Evolutionary conservation across 2,888 invertebrate species (phyloP).

Genomic region (Altica lythri): DNA sequence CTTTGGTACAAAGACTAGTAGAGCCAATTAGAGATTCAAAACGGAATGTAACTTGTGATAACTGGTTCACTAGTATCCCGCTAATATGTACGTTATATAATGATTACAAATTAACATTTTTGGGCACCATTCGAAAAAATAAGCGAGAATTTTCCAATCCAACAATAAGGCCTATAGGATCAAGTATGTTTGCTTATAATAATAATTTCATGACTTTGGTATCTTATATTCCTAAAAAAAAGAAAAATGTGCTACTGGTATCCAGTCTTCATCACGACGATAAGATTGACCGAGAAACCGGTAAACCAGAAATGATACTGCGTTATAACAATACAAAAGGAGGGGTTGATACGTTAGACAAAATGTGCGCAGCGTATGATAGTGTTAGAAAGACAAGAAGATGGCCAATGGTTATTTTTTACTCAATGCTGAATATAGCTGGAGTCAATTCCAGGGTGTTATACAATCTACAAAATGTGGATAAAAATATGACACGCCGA

Average conservation of each 20-base stretch:
- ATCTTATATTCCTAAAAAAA: constrained; percentile 45
- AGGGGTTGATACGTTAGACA: constrained; percentile 33
- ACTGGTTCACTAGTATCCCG: constrained; percentile 29
- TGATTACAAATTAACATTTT: constrained; percentile 36
- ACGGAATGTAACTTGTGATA: constrained; percentile 31
- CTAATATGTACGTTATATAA: constrained; percentile 16
- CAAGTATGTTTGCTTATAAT: constrained; percentile 43
- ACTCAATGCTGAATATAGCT: no score
- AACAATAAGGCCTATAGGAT: constrained; percentile 31
- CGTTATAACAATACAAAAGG: constrained; percentile 32
- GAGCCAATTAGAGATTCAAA: constrained; percentile 30
- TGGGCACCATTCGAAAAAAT: constrained; percentile 43
- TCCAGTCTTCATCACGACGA: constrained; percentile 44
- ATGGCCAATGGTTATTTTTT: no score
- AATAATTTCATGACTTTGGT: constrained; percentile 37
- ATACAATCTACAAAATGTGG: constrained; percentile 23
- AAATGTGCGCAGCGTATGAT: no score
- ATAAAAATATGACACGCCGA: constrained; percentile 22
- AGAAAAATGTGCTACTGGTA: constrained; percentile 44
- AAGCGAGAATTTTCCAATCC: constrained; percentile 43
- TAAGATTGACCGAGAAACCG: constrained; percentile 38
- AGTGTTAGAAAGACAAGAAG: no score
- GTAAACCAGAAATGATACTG: constrained; percentile 34
- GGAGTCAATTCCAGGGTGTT: constrained; percentile 32
- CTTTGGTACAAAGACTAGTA: constrained; percentile 28